Conservation (phyloP, 2,797 vertebrate species). For the Sebastiscus tertius region DNA sequence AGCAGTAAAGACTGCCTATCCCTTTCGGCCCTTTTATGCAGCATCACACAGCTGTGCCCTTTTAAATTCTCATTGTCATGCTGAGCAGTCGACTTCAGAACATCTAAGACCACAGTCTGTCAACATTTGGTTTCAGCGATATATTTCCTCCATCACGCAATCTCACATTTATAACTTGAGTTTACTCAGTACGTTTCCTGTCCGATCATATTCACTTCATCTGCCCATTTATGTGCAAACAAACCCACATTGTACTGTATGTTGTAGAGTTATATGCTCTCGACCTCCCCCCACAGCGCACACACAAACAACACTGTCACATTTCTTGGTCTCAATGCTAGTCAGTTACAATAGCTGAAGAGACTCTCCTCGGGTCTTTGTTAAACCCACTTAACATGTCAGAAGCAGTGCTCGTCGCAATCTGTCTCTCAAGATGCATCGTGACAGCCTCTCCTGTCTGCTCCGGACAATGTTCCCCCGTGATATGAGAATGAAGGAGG, state of each 20-base stretch:
- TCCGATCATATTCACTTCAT: neutral
- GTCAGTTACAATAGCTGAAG: constrained; percentile 25
- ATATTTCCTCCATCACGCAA: neutral
- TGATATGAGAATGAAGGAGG: constrained; percentile 32
- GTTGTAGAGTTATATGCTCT: neutral
- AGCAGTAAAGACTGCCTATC: neutral
- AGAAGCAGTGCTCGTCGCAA: constrained; percentile 33
- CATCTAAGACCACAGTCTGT: constrained; percentile 4
- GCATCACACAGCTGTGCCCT: neutral
- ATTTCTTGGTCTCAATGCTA: neutral
- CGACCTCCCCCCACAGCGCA: neutral
- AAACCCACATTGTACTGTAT: neutral
- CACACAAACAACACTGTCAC: neutral
- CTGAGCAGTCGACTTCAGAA: constrained; percentile 4
- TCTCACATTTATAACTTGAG: neutral
- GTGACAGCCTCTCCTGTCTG: constrained; percentile 52
- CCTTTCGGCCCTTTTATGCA: constrained; percentile 16
- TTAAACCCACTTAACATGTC: constrained; percentile 51
- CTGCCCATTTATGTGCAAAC: neutral
- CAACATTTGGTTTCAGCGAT: constrained; percentile 9
- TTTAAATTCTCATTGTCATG: constrained; percentile 20
- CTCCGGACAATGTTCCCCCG: constrained; percentile 30
- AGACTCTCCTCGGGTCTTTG: constrained; percentile 24
- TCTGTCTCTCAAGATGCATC: constrained; percentile 58
- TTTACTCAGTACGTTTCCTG: neutral